Evolutionary conservation across 2,888 invertebrate genomes (phyloP).

Genomic region (Stratiomys singularior): DNA sequence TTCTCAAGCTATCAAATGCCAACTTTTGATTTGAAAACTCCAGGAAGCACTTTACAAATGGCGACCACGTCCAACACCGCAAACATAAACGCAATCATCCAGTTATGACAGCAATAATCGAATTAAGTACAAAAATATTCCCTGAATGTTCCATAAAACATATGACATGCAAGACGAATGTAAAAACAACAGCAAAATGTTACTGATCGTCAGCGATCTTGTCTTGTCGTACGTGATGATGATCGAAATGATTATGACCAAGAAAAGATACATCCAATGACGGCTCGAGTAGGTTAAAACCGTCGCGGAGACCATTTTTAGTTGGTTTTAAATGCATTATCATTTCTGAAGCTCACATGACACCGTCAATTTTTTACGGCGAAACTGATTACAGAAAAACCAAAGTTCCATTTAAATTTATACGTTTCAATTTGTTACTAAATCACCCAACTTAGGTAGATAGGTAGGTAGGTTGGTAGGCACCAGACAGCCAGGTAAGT

Average conservation of each 20-base stretch:
- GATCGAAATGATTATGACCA: not conserved
- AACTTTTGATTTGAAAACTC: too few relatives aligned
- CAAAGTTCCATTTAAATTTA: slow-evolving; percentile 43
- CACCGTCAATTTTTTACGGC: too few relatives aligned
- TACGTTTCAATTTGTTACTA: slow-evolving; percentile 52
- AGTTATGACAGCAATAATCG: slow-evolving; percentile 2
- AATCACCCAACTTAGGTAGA: slow-evolving; percentile 38
- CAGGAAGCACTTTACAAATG: too few relatives aligned
- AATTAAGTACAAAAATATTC: not conserved
- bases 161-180: not conserved
- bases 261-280: slow-evolving; percentile 2
- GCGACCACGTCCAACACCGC: too few relatives aligned
- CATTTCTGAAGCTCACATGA: not conserved
- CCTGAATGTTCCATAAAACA: not conserved
- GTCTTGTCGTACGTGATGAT: not conserved
- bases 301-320: not conserved
- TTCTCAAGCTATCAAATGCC: too few relatives aligned
- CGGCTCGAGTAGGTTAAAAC: not conserved
- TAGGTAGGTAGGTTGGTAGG: not conserved
- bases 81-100: too few relatives aligned
- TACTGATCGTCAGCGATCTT: slow-evolving; percentile 1
- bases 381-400: slow-evolving; percentile 1
- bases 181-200: slow-evolving; percentile 1
- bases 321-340: not conserved
- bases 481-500: not conserved